Conservation (phyloP, 2,888 invertebrate genomes). For the Eugnorisma glareosa region DNA sequence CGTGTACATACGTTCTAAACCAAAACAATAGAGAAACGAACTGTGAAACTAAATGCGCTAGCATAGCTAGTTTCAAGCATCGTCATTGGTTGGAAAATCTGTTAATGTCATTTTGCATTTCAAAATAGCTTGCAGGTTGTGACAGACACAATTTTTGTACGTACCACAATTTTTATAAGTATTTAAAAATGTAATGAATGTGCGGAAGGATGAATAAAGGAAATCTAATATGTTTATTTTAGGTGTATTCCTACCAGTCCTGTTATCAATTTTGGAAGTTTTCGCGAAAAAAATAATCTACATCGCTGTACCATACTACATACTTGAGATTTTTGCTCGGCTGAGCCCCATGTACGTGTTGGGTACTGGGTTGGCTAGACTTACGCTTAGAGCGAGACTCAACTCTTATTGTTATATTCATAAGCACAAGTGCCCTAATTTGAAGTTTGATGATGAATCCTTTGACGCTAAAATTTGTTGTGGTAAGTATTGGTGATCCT, state of each 20-base stretch:
- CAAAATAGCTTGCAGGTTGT: too few species aligned
- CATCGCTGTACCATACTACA: neutral
- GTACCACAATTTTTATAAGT: neutral
- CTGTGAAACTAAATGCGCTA: too few species aligned
- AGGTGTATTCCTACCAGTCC: slow-evolving; percentile 47
- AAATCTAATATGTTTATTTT: slow-evolving; percentile 1
- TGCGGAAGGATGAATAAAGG: neutral
- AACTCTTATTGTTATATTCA: slow-evolving; percentile 51
- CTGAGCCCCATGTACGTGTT: slow-evolving; percentile 36
- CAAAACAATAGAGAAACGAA: too few species aligned
- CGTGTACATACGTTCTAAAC: too few species aligned
- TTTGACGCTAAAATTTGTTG: slow-evolving; percentile 35
- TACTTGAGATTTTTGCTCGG: neutral
- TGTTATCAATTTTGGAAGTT: slow-evolving; percentile 8
- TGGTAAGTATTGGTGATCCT: slow-evolving; percentile 37
- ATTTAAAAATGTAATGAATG: neutral
- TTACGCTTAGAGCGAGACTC: slow-evolving; percentile 35
- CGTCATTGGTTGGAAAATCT: too few species aligned
- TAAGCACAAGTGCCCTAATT: slow-evolving; percentile 34
- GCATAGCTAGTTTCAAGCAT: too few species aligned
- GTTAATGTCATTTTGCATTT: too few species aligned
- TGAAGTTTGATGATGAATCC: neutral
- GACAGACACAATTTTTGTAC: neutral
- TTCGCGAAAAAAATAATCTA: neutral
- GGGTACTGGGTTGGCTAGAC: slow-evolving; percentile 15